Conservation (phyloP, 2,797 vertebrate species). For the Pseudotriccus pelzelni region DNA sequence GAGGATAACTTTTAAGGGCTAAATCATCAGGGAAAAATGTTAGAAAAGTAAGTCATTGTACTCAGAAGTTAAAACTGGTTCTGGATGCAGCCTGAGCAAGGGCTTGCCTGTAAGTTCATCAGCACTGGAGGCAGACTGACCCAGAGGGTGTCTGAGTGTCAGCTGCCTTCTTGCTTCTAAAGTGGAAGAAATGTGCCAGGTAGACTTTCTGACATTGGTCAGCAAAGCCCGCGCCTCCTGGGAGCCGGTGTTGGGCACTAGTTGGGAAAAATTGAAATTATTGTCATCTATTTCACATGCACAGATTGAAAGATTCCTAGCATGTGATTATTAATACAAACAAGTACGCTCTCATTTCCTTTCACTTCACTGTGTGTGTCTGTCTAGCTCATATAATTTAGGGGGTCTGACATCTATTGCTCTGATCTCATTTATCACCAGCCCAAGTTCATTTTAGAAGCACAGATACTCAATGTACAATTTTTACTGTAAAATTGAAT, state of each 20-base stretch:
- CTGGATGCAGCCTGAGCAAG: background rate
- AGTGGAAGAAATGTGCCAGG: background rate
- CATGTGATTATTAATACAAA: background rate
- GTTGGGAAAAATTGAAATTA: background rate
- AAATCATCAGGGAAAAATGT: background rate
- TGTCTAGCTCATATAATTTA: background rate
- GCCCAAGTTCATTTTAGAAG: slow-evolving; percentile 14
- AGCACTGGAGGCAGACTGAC: background rate
- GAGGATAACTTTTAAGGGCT: background rate
- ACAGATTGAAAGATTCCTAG: background rate
- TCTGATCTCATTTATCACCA: slow-evolving; percentile 42
- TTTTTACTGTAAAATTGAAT: slow-evolving; percentile 56
- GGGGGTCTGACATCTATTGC: slow-evolving; percentile 11
- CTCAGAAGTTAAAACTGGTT: background rate
- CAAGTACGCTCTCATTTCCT: background rate
- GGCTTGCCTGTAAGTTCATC: background rate
- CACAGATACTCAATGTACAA: slow-evolving; percentile 1
- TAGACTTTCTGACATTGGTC: background rate
- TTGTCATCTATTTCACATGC: background rate
- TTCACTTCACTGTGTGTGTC: background rate
- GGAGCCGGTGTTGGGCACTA: rapidly evolving
- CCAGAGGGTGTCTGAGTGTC: too few species aligned
- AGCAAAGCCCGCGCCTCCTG: background rate
- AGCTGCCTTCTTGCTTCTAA: background rate
- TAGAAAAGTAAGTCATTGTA: background rate